Evolutionary conservation across 2,113 vertebrate genomes (phyloP), one percentile per base, ranked within the genome.

Genomic region (Craseonycteris thonglongyai): DNA sequence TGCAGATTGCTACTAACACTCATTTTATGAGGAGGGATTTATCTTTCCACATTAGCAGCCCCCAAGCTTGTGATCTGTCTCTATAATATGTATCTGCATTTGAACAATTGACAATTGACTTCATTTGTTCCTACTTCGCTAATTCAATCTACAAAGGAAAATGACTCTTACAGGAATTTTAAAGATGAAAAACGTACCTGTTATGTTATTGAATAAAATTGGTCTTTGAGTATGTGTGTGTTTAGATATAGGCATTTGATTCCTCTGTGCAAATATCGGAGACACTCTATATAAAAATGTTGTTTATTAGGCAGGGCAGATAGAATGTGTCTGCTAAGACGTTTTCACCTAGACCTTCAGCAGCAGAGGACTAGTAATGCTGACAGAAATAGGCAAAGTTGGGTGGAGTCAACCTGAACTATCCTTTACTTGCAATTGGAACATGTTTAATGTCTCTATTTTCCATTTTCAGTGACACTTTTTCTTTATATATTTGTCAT

Each of bases 41-140:
- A 96, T 98, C 96, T 98, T 97, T 91, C 88, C 95, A 94, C 65
- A 82, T 97, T 96, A 98, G 96, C 96, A 96, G 51, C 88, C 96
- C 96, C 95, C 94, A 93, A 76, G 94, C 91, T 97, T 97, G 93
- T 54, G 89, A 96, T 98, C 96, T 87, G 66, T 98, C 96, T 98
- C 97, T 96, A 86, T 97, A 97, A 97, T 79, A 81, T 14, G 54
- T 94, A 91, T 95, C 95, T 96, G 4, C n/a, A 21, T 94, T 94
- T 88, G 86, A 96, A 94, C 58, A 54, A 94, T 11, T 96, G 97
- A 96, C 78, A 88, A 97, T 94, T 59, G 51, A 96, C 96, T 97
- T 97, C 95, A 96, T 98, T 89, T 97, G 95, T 96, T 98, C 96
- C 96, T 96, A 83, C 96, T 97, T 96, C 96, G 88, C 94, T 98